Percentiles rank a stretch among this genome's conserved stretches.
These are phyloP conservation scores for Eulemur rubriventer DNA, from an alignment of 2,797 vertebrate genomes.

Conservation along the genomic window DNA sequence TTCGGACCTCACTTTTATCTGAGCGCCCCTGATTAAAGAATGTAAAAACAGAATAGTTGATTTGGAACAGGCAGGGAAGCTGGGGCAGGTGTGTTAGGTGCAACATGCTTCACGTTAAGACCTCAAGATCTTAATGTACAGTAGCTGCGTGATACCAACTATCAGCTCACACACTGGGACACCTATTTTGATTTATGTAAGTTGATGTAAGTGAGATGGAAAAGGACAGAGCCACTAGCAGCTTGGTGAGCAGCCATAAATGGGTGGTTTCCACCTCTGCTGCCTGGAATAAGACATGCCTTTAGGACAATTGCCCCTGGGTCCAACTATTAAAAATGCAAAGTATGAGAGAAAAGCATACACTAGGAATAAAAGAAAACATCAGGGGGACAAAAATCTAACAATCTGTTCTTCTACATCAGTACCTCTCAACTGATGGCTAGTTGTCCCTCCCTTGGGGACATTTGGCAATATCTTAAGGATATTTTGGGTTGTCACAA, in stretches of 20 bases:
- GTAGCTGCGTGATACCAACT: background rate
- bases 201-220: background rate
- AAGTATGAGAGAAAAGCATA: background rate
- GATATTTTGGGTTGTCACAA: background rate
- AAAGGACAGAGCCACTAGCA: background rate
- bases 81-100: background rate
- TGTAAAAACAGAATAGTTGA: background rate
- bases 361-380: background rate
- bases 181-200: background rate
- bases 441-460: background rate
- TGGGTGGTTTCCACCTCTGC: background rate
- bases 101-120: background rate
- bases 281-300: background rate
- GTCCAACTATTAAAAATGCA: background rate
- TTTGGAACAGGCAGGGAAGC: background rate
- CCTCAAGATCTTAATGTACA: background rate
- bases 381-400: background rate
- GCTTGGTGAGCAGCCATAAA: background rate
- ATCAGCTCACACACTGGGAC: background rate
- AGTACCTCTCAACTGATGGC: background rate
- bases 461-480: background rate
- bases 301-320: background rate
- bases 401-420: background rate
- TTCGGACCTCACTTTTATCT: background rate
- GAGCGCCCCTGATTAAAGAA: background rate